Percentiles rank a stretch among this genome's conserved stretches.
These are phyloP conservation scores for Episyrphus balteatus DNA, from an alignment of 1,140 invertebrate species.

Conservation along the genomic window DNA sequence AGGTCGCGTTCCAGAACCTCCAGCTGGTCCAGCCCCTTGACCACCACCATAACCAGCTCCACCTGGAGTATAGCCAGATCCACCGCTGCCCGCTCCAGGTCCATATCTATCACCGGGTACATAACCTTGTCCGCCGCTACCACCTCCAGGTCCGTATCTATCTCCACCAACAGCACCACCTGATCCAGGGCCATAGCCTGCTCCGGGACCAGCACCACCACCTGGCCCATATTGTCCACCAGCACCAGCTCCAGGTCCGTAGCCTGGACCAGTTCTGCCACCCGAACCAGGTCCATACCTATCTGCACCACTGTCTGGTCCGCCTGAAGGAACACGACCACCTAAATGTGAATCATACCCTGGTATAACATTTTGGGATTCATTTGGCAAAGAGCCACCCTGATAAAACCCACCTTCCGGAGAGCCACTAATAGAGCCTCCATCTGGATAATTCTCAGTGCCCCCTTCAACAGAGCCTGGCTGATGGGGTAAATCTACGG, in stretches of 20 bases:
- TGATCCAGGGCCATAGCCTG: not conserved
- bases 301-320: not conserved
- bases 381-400: too few relatives aligned
- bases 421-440: too few relatives aligned
- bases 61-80: not conserved
- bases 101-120: not conserved
- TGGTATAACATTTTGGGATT: too few relatives aligned
- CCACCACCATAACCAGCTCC: not conserved
- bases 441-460: too few relatives aligned
- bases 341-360: too few relatives aligned
- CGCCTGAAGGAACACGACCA: not conserved
- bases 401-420: too few relatives aligned
- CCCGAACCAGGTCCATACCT: not conserved
- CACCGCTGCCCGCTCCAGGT: not conserved
- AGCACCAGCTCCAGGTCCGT: not conserved
- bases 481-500: too few relatives aligned
- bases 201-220: too few relatives aligned
- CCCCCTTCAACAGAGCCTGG: too few relatives aligned
- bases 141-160: not conserved
- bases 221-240: not conserved
- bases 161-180: not conserved
- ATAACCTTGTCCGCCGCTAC: too few relatives aligned
- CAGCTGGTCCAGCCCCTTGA: not conserved
- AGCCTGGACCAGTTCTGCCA: not conserved
- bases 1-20: not conserved